These are phyloP conservation scores for Maniola hyperantus DNA, from an alignment of 2,888 invertebrate genomes.

Conservation along the genomic window DNA sequence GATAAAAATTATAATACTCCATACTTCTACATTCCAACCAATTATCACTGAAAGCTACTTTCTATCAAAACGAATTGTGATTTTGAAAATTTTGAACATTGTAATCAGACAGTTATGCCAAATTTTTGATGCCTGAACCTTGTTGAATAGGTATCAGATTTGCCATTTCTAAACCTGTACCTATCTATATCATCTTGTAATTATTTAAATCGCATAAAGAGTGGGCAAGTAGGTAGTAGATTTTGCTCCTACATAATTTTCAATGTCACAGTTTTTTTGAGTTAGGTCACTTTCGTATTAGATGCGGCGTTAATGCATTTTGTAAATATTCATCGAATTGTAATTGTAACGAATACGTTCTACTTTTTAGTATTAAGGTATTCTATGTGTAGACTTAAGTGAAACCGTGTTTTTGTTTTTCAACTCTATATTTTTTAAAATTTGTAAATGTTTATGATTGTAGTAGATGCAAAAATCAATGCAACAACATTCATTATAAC, in stretches of 20 bases:
- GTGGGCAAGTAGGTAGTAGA: too few relatives aligned
- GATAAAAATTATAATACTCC: conserved; percentile 49
- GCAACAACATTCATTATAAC: conserved; percentile 10
- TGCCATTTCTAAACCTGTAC: neutral
- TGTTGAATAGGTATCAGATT: neutral
- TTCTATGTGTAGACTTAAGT: conserved; percentile 37
- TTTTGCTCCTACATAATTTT: neutral
- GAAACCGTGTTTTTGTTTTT: conserved; percentile 26
- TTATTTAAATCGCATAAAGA: neutral
- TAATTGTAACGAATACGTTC: conserved; percentile 47
- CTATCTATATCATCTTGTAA: neutral
- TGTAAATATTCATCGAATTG: conserved; percentile 59
- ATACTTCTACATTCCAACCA: conserved; percentile 68
- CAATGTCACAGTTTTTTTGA: neutral
- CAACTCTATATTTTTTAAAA: conserved; percentile 44
- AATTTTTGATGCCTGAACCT: too few relatives aligned
- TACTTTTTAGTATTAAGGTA: conserved; percentile 43
- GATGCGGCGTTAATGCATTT: conserved; percentile 41
- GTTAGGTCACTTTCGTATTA: conserved; percentile 2
- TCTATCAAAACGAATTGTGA: neutral
- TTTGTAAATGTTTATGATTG: conserved; percentile 46
- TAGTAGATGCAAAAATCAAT: conserved; percentile 45
- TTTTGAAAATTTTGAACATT: conserved; percentile 2
- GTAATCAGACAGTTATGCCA: too few relatives aligned
- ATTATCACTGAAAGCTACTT: neutral